Percentiles rank a stretch among this genome's conserved stretches.
Conservation (phyloP, 2,797 vertebrate genomes). For the Sebastes steindachneri region DNA sequence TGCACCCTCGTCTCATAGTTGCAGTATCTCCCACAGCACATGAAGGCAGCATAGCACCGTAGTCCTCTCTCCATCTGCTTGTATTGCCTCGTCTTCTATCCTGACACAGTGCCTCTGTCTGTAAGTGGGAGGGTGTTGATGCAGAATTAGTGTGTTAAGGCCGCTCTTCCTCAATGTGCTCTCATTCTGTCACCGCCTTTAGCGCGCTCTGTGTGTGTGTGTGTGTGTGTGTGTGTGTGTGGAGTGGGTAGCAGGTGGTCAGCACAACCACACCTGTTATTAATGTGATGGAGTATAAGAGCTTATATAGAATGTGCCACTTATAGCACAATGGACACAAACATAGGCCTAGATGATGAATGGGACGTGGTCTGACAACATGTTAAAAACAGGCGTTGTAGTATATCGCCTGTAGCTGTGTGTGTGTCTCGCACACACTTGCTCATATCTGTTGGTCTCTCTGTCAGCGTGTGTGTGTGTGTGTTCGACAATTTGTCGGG, state of each 20-base stretch:
- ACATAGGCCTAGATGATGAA: background rate
- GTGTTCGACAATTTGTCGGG: background rate
- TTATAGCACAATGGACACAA: constrained; percentile 44
- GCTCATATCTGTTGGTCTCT: background rate
- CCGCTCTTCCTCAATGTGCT: constrained; percentile 62
- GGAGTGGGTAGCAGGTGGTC: constrained; percentile 60
- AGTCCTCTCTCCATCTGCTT: constrained; percentile 36
- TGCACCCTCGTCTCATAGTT: background rate
- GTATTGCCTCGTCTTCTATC: constrained; percentile 31
- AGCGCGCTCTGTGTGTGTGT: constrained; percentile 4
- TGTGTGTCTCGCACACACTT: background rate
- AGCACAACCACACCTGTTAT: constrained; percentile 54
- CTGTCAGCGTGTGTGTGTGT: background rate
- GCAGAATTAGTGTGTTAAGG: constrained; percentile 59
- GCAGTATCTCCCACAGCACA: constrained; percentile 10
- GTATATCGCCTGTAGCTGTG: background rate
- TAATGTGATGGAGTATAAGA: constrained; percentile 44
- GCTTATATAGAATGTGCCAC: constrained; percentile 17
- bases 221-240: constrained; percentile 1
- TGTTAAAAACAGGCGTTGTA: background rate
- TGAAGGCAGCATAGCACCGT: constrained; percentile 26
- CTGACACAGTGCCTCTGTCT: constrained; percentile 43
- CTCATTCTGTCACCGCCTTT: constrained; percentile 68
- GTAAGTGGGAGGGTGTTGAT: constrained; percentile 67
- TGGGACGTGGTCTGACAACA: constrained; percentile 17